Evolutionary conservation across 2,888 invertebrate genomes (phyloP), one percentile per base, ranked within the genome.

Genomic region (Nemoura dubitans): DNA sequence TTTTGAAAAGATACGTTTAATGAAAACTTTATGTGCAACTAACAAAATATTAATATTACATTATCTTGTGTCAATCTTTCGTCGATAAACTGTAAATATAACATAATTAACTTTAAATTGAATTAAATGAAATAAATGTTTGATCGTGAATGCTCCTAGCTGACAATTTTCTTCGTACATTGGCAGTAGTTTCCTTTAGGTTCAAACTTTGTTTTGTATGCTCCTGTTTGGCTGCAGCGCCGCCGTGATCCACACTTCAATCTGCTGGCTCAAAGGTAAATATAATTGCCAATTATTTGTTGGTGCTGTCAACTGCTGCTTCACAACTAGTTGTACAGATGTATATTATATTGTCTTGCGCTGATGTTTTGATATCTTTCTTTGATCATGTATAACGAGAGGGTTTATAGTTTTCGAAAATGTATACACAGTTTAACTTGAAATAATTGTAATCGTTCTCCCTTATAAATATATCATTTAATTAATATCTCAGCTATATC

Each of bases 251-350:
- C 21, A 14, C 59, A 59, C 10, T 21, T 14, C 59, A 59, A 59
- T 59, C 59, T 21, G 59, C 59, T 7, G 16, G 21, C 59, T 59
- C 59, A 59, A 59, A 59, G 59, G 59, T 59, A 59, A 59, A 59
- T 59, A 59, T 59, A 59, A 59, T 59, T 59, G 59, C 59, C 59
- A 59, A 59, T 59, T 59, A 59, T 59, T 36, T 59, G 21, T 59
- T 59, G 14, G 14, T 21, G 14, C 59, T 59, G 21, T 7, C 21
- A 59, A 14, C 59, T 59, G 3, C 59, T 21, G 59, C 59, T 16
- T 59, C 16, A 59, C 59, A 59, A 59, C 59, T 10, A 36, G 36
- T 59, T 21, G 14, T 59, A 14, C 16, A 3, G 21, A 59, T 21
- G 16, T 16, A 59, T 7, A 7, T 59, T 21, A 2, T 59, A 59